Conservation (phyloP, 2,888 invertebrate genomes). For the Xanthorhoe designata region DNA sequence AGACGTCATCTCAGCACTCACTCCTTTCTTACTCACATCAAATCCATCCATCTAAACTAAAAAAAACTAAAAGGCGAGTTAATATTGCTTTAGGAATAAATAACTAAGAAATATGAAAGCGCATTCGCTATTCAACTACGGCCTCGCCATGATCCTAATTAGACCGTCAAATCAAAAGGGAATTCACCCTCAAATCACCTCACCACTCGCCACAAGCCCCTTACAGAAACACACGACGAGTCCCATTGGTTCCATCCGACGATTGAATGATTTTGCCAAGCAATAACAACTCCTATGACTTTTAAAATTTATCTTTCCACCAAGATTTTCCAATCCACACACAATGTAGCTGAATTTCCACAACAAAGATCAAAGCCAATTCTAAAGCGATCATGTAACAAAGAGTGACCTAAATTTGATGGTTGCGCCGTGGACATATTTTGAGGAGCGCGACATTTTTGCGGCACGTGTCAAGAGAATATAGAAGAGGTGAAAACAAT, state of each 20-base stretch:
- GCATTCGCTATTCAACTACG: conserved; percentile 23
- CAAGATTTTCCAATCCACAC: conserved; percentile 19
- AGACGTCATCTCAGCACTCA: no score
- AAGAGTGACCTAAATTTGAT: conserved; percentile 47
- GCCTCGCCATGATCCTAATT: conserved; percentile 29
- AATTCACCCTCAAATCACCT: conserved; percentile 17
- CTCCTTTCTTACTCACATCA: no score
- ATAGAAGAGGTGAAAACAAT: conserved; percentile 3
- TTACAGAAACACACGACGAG: conserved; percentile 16
- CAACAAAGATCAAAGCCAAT: conserved; percentile 36
- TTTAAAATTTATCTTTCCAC: conserved; percentile 4
- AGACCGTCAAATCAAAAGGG: conserved; percentile 37
- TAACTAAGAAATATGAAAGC: no score
- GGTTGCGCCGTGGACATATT: conserved; percentile 30
- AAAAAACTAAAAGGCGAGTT: no score
- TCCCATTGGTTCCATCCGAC: conserved; percentile 11
- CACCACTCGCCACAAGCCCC: conserved; percentile 16
- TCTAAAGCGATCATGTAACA: conserved; percentile 44
- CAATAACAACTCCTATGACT: conserved; percentile 19
- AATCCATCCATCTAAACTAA: no score
- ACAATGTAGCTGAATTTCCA: conserved; percentile 26
- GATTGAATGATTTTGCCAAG: neutral
- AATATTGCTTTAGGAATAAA: no score
- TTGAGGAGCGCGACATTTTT: conserved; percentile 21
- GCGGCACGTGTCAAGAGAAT: conserved; percentile 19